These are phyloP conservation scores for Chymomyza caudatula DNA, from an alignment of 2,888 invertebrate genomes.

Conservation along the genomic window DNA sequence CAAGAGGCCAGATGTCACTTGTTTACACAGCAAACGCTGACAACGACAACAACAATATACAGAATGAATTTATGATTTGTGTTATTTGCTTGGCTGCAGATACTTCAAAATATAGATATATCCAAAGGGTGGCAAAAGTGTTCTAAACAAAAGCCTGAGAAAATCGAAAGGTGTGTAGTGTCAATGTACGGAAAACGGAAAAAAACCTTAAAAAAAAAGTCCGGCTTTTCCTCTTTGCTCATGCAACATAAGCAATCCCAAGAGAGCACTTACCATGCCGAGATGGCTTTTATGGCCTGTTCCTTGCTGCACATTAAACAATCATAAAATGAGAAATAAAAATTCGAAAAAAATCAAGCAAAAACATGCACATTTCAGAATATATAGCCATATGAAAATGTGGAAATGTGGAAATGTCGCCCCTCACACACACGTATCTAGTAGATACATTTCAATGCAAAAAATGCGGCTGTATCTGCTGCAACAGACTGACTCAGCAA, in stretches of 20 bases:
- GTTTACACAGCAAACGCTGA: conserved; percentile 48
- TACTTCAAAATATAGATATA: conserved; percentile 22
- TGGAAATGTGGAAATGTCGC: background rate
- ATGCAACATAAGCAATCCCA: background rate
- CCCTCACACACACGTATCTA: background rate
- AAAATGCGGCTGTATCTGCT: background rate
- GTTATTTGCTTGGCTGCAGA: background rate
- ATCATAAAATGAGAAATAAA: conserved; percentile 37
- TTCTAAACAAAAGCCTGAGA: conserved; percentile 52
- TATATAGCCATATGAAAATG: background rate
- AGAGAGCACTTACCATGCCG: background rate
- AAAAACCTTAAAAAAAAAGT: background rate
- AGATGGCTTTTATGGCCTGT: conserved; percentile 24
- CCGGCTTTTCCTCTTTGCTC: background rate
- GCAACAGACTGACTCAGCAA: background rate
- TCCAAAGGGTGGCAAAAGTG: conserved; percentile 12
- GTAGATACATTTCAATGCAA: background rate
- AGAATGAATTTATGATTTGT: conserved; percentile 2
- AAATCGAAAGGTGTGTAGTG: conserved; percentile 50
- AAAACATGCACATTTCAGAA: conserved; percentile 15
- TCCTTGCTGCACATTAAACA: conserved; percentile 46
- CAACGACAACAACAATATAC: conserved; percentile 27
- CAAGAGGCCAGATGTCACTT: conserved; percentile 60
- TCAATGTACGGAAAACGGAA: conserved; percentile 31
- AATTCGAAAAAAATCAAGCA: conserved; percentile 19